Percentiles rank a stretch among this genome's conserved stretches.
phyloP scores from a whole-genome alignment of 2,888 invertebrate genomes.

The Nineta flava region DNA sequence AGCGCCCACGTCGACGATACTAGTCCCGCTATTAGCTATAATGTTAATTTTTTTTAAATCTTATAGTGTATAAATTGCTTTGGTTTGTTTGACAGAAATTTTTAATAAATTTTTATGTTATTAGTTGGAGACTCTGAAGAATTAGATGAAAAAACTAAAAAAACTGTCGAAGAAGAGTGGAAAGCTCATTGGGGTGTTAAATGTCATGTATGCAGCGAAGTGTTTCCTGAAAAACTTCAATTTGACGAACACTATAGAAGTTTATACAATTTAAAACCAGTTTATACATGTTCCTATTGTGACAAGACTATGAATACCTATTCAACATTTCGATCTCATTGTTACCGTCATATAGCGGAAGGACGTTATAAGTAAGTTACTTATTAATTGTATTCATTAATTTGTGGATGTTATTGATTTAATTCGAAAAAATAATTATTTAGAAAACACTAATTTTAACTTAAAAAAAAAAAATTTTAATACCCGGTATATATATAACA shows the following conservation, averaged over 20 bases:
- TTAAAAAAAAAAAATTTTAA: no score
- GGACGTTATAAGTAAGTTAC: constrained; percentile 34
- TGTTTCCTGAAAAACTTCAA: constrained; percentile 32
- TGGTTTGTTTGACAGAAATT: no score
- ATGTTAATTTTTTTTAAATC: not conserved
- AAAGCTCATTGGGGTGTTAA: constrained; percentile 33
- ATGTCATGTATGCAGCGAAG: constrained; percentile 34
- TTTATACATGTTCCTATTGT: constrained; percentile 40
- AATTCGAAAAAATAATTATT: no score
- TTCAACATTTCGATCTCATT: constrained; percentile 34
- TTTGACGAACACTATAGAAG: constrained; percentile 35
- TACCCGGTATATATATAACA: no score
- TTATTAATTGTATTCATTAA: no score
- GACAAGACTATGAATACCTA: constrained; percentile 37
- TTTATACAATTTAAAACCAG: constrained; percentile 27
- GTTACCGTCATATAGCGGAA: constrained; percentile 38
- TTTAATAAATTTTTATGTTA: no score
- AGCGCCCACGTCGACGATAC: no score
- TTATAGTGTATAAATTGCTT: not conserved
- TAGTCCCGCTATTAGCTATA: not conserved
- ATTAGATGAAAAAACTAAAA: constrained; percentile 25
- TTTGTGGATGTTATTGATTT: no score
- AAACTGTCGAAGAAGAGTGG: constrained; percentile 30
- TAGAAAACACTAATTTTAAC: no score
- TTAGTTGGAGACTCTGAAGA: constrained; percentile 18